Conservation (phyloP, 2,113 vertebrate species). For the Grammomys surdaster region DNA sequence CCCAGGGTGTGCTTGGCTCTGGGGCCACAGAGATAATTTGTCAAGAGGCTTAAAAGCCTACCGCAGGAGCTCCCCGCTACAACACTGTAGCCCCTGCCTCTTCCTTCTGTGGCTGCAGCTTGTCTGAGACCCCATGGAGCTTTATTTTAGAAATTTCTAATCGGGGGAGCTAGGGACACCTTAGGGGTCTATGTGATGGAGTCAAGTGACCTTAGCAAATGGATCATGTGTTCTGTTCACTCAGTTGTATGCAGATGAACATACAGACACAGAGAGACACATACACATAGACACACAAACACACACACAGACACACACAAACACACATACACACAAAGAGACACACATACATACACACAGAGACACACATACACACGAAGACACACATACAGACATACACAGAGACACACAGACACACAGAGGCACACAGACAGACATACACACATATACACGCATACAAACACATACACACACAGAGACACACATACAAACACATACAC, state of each 20-base stretch:
- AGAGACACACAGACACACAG: background rate
- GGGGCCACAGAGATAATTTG: slow-evolving; percentile 37
- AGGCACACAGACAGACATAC: background rate
- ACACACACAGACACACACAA: rapidly evolving
- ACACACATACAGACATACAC: too few relatives aligned
- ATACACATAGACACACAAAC: background rate
- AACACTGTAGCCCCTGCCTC: background rate
- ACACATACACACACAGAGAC: rapidly evolving
- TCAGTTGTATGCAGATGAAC: background rate
- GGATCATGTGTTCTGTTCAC: background rate
- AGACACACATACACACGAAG: too few relatives aligned
- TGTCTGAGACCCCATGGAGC: background rate
- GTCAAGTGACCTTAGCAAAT: slow-evolving; percentile 56
- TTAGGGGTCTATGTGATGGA: slow-evolving; percentile 29
- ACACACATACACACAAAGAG: too few relatives aligned
- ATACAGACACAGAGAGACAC: background rate
- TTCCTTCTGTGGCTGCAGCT: background rate
- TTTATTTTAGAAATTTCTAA: slow-evolving; percentile 60
- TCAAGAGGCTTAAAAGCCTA: slow-evolving; percentile 45
- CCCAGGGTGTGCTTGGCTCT: slow-evolving; percentile 58
- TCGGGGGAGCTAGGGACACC: slow-evolving; percentile 33
- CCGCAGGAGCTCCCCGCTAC: background rate
- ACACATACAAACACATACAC: too few relatives aligned
- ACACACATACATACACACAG: too few relatives aligned
- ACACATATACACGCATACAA: background rate